Evolutionary conservation across 2,888 invertebrate genomes (phyloP).

Genomic region (Tolmerus cingulatus): DNA sequence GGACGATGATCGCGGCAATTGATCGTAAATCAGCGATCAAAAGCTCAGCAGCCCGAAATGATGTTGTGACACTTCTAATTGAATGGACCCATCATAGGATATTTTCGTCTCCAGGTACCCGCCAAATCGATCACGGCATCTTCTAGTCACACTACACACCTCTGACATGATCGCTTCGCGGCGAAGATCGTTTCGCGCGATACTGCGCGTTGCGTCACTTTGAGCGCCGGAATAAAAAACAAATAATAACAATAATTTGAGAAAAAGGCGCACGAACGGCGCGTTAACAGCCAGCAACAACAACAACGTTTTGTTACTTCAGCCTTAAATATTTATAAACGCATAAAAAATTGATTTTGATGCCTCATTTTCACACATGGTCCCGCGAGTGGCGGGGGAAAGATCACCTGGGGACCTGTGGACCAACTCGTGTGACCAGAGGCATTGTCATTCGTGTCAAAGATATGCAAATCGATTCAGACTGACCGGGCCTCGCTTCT

Average conservation of each 20-base stretch:
- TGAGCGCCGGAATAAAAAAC: not conserved
- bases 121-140: conserved; percentile 12
- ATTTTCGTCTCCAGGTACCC: conserved; percentile 17
- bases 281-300: not conserved
- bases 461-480: conserved; percentile 40
- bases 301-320: conserved; percentile 27
- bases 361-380: conserved; percentile 36
- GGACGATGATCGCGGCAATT: conserved; percentile 17
- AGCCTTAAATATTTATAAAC: conserved; percentile 42
- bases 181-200: not conserved
- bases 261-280: not conserved
- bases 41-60: conserved; percentile 3
- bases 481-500: not conserved
- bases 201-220: conserved; percentile 22
- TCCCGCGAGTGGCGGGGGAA: not conserved
- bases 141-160: not conserved
- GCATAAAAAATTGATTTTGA: conserved; percentile 41
- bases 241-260: not conserved
- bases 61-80: conserved; percentile 39
- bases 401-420: conserved; percentile 29
- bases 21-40: conserved; percentile 34
- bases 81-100: conserved; percentile 37
- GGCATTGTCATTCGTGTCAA: conserved; percentile 43
- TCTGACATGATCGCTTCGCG: conserved; percentile 10
- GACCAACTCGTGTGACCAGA: conserved; percentile 31